These are phyloP conservation scores for Leptinotarsa haldemani DNA, from an alignment of 2,888 invertebrate species.

Conservation along the genomic window DNA sequence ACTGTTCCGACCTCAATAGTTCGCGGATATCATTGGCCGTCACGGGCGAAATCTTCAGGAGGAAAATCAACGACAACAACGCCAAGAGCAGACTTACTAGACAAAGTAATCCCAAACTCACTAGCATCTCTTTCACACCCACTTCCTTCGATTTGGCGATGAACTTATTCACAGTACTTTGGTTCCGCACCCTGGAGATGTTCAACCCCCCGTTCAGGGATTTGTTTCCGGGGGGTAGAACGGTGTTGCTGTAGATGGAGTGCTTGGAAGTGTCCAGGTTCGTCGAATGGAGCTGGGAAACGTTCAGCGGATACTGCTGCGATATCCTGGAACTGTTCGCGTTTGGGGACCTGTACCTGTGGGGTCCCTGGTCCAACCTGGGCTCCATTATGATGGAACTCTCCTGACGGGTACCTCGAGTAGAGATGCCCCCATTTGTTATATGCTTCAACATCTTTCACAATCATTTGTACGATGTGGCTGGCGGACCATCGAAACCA, in stretches of 20 bases:
- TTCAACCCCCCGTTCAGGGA: slow-evolving; percentile 70
- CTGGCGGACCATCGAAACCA: slow-evolving; percentile 49
- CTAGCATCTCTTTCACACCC: slow-evolving; percentile 82
- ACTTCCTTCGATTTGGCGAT: slow-evolving; percentile 68
- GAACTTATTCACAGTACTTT: slow-evolving; percentile 62
- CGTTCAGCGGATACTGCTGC: slow-evolving; percentile 75
- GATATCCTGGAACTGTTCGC: slow-evolving; percentile 59
- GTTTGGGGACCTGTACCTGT: slow-evolving; percentile 60
- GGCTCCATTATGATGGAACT: slow-evolving; percentile 63
- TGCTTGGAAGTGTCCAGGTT: slow-evolving; percentile 75
- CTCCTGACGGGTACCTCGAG: slow-evolving; percentile 65
- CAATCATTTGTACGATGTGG: slow-evolving; percentile 49
- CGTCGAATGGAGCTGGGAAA: slow-evolving; percentile 73
- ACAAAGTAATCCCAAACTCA: slow-evolving; percentile 86
- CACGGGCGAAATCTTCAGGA: slow-evolving; percentile 85
- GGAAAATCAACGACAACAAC: slow-evolving; percentile 84
- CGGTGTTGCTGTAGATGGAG: slow-evolving; percentile 71
- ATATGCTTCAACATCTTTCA: slow-evolving; percentile 78
- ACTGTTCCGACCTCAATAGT: slow-evolving; percentile 69
- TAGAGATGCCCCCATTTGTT: slow-evolving; percentile 68
- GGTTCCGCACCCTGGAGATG: slow-evolving; percentile 69
- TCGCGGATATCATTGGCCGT: slow-evolving; percentile 71
- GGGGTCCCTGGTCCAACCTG: slow-evolving; percentile 56
- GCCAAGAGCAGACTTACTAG: slow-evolving; percentile 87
- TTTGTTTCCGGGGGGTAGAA: slow-evolving; percentile 53